Conservation (phyloP, 2,888 invertebrate genomes). For the Rhagium mordax region DNA sequence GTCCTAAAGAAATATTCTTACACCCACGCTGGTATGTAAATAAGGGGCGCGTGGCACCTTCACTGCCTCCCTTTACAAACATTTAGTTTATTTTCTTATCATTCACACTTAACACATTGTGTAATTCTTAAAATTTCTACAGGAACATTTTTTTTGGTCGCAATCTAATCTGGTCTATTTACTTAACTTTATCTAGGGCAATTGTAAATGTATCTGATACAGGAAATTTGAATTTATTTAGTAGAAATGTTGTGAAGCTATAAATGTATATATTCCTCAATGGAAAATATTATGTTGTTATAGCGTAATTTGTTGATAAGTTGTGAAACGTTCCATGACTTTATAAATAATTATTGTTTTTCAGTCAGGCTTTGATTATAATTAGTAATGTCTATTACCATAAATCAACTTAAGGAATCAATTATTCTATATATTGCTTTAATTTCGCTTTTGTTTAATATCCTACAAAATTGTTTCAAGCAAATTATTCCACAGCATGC, state of each 20-base stretch:
- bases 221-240: slow-evolving; percentile 39
- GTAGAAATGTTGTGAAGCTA: neutral
- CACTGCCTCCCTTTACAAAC: slow-evolving; percentile 46
- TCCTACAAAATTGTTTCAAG: too few species aligned
- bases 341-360: neutral
- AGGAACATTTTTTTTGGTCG: slow-evolving; percentile 45
- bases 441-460: too few species aligned
- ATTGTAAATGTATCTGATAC: slow-evolving; percentile 37
- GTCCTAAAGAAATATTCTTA: slow-evolving; percentile 57
- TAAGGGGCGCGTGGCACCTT: slow-evolving; percentile 58
- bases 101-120: slow-evolving; percentile 35
- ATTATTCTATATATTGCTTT: too few species aligned
- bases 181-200: slow-evolving; percentile 45
- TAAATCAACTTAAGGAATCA: too few species aligned
- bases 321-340: neutral
- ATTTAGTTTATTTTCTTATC: slow-evolving; percentile 42
- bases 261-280: neutral
- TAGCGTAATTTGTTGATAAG: neutral
- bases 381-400: too few species aligned
- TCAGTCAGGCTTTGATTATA: too few species aligned
- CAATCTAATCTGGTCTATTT: slow-evolving; percentile 52
- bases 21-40: slow-evolving; percentile 59
- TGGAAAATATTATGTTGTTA: neutral
- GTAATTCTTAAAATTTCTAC: slow-evolving; percentile 46
- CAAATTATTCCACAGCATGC: too few species aligned